A percentile compares a stretch with the other conserved stretches of the same genome.
These are phyloP conservation scores for Hypocryptadius cinnamomeus DNA, from an alignment of 2,113 vertebrate genomes.

Conservation along the genomic window DNA sequence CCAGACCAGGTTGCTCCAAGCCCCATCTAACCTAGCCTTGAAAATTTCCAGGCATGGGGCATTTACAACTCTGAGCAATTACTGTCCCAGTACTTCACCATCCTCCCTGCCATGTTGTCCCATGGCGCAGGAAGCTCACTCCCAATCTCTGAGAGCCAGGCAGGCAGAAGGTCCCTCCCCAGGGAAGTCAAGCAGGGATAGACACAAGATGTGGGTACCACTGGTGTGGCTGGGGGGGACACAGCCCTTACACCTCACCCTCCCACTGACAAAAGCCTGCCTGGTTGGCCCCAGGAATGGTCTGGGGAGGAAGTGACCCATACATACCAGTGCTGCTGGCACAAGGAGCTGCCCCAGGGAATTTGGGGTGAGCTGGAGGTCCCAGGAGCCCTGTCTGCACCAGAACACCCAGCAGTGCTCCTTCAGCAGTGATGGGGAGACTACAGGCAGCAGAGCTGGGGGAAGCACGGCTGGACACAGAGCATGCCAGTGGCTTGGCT, in stretches of 20 bases:
- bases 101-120: background rate
- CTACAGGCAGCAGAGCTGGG: background rate
- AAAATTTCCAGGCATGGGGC: background rate
- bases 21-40: background rate
- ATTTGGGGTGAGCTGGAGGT: background rate
- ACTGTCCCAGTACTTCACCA: background rate
- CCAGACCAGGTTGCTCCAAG: background rate
- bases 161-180: background rate
- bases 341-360: background rate
- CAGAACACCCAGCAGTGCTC: background rate
- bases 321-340: background rate
- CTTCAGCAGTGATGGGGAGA: background rate
- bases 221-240: background rate
- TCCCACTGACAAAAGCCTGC: background rate
- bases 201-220: background rate
- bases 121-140: background rate
- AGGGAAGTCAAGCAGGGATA: background rate
- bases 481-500: background rate
- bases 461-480: background rate
- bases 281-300: background rate
- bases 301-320: background rate
- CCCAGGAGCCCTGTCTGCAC: background rate
- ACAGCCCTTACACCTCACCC: background rate
- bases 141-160: background rate
- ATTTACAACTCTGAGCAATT: background rate